Evolutionary conservation across 2,797 vertebrate species (phyloP).

Genomic region (Halcyon smyrnensis): DNA sequence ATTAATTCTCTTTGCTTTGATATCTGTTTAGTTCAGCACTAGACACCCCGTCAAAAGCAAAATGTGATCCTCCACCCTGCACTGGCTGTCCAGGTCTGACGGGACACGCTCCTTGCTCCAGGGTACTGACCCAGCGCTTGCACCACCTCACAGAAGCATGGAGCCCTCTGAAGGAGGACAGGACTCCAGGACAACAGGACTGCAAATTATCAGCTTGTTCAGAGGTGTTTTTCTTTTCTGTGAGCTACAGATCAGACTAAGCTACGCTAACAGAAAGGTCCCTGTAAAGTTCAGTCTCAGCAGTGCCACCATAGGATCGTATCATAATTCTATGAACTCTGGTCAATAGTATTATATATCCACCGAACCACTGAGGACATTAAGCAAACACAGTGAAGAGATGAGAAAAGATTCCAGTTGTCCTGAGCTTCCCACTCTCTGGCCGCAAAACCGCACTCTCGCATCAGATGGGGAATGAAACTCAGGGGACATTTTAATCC

Average conservation of each 20-base stretch:
- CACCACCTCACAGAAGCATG: background rate
- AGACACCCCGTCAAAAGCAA: background rate
- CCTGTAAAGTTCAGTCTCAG: background rate
- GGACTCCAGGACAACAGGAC: background rate
- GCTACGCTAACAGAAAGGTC: background rate
- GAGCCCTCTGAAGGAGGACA: background rate
- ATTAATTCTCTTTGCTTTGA: background rate
- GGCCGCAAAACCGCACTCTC: constrained; percentile 44
- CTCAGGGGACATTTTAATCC: constrained; percentile 58
- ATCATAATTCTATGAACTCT: background rate
- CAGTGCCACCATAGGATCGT: background rate
- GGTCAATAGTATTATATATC: background rate
- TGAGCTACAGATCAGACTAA: background rate
- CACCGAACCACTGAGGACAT: background rate
- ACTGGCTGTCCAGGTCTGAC: background rate
- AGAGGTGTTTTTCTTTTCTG: background rate
- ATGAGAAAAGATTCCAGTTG: constrained; percentile 44
- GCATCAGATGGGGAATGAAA: constrained; percentile 40
- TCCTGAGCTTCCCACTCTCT: constrained; percentile 44
- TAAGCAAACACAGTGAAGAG: constrained; percentile 5
- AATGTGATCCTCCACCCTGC: background rate
- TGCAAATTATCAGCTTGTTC: background rate
- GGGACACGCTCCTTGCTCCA: background rate
- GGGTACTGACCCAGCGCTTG: background rate
- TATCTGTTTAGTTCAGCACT: background rate